phyloP scores from a whole-genome alignment of 2,888 invertebrate genomes.

The Diplazon laetatorius region DNA sequence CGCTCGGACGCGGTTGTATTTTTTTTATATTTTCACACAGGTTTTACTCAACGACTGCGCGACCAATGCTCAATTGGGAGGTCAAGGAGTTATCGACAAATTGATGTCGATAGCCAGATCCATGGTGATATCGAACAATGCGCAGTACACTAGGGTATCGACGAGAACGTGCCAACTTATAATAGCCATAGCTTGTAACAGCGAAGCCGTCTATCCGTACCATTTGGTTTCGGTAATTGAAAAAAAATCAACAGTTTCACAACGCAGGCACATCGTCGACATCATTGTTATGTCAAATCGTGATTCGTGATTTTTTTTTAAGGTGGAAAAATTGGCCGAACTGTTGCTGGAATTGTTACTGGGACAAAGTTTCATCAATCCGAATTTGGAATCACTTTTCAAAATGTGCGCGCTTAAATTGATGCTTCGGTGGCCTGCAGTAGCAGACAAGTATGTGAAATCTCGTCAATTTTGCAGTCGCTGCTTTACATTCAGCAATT shows the following conservation, averaged over 20 bases:
- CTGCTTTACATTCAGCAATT: too few species aligned
- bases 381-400: conserved; percentile 78
- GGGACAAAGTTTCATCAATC: conserved; percentile 79
- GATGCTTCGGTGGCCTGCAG: conserved; percentile 81
- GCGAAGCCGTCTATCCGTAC: conserved; percentile 79
- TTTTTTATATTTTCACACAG: conserved; percentile 62
- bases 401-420: conserved; percentile 79
- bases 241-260: not conserved
- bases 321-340: conserved; percentile 81
- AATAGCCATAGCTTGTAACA: conserved; percentile 80
- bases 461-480: too few species aligned
- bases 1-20: not conserved
- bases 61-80: conserved; percentile 77
- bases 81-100: conserved; percentile 80
- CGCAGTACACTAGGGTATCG: conserved; percentile 80
- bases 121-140: conserved; percentile 81
- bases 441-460: conserved; percentile 76
- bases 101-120: conserved; percentile 80
- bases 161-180: conserved; percentile 80
- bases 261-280: not conserved
- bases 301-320: conserved; percentile 49
- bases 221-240: conserved; percentile 80
- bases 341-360: conserved; percentile 78
- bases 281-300: not conserved
- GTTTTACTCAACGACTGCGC: conserved; percentile 80